Conservation (phyloP, 2,113 vertebrate genomes). For the Gallinago media region DNA sequence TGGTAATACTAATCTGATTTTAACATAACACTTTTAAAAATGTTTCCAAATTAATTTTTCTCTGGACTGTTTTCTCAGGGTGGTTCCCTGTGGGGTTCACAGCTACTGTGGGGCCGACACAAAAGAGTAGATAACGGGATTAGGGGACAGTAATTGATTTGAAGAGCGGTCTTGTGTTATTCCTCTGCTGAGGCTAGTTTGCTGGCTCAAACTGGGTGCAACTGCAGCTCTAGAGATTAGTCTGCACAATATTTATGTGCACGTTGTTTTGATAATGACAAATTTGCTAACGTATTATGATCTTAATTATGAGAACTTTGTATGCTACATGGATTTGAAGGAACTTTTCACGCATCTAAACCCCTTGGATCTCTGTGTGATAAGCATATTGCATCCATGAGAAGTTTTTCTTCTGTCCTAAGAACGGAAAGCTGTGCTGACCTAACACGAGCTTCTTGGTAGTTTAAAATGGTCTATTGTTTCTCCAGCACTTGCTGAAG, state of each 20-base stretch:
- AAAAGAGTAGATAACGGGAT: background rate
- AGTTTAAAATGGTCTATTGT: background rate
- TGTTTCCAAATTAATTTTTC: background rate
- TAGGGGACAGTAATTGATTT: background rate
- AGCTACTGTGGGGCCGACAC: background rate
- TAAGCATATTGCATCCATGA: background rate
- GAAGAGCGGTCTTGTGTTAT: background rate
- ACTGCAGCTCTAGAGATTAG: background rate
- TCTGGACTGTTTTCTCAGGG: background rate
- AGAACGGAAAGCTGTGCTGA: background rate
- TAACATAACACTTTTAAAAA: rapidly evolving
- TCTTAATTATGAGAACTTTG: background rate
- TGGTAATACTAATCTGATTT: background rate
- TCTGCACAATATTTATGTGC: background rate
- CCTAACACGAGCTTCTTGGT: background rate
- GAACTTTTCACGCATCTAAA: background rate
- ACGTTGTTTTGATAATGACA: background rate
- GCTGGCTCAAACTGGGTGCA: background rate
- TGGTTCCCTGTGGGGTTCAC: background rate
- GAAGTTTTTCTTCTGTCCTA: background rate
- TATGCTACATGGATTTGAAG: background rate
- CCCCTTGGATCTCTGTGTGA: background rate
- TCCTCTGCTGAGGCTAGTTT: background rate
- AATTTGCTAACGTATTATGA: background rate
- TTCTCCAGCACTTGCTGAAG: conserved; percentile 79